These are phyloP conservation scores for Hecatera dysodea DNA, from an alignment of 2,888 invertebrate genomes.

Conservation along the genomic window DNA sequence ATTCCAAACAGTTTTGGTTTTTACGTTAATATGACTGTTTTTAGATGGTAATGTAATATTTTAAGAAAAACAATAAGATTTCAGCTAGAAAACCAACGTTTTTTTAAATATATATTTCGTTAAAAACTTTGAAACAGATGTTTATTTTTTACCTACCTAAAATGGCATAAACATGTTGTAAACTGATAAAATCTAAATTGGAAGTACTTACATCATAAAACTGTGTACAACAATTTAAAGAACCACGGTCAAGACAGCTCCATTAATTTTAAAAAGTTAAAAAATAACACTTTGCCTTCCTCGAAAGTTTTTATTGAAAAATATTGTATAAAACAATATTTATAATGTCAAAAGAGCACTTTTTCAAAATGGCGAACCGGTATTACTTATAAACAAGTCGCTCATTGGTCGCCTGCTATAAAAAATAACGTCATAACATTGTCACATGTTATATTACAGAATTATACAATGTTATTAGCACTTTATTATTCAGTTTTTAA, in stretches of 20 bases:
- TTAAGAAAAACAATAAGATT: no score
- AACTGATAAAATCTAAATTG: conserved; percentile 4
- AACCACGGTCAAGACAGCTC: conserved; percentile 2
- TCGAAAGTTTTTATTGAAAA: conserved; percentile 26
- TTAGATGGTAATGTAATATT: no score
- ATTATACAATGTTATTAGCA: conserved; percentile 54
- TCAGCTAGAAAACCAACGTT: background rate
- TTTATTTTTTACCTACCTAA: no score
- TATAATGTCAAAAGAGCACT: conserved; percentile 14
- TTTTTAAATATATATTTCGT: background rate
- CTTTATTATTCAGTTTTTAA: conserved; percentile 55
- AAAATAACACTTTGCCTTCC: background rate
- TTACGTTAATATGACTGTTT: no score
- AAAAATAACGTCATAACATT: conserved; percentile 43
- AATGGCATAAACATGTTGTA: background rate
- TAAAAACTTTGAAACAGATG: background rate
- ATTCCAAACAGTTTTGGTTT: no score
- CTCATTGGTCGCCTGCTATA: conserved; percentile 4
- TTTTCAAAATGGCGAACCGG: conserved; percentile 13
- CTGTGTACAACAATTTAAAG: conserved; percentile 1
- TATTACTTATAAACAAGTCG: conserved; percentile 9
- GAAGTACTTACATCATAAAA: conserved; percentile 5
- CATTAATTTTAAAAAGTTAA: conserved; percentile 10
- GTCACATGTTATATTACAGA: conserved; percentile 41
- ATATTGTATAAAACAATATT: conserved; percentile 25